Percentiles rank a stretch among this genome's conserved stretches.
Conservation (phyloP, 2,113 vertebrate genomes). For the Dicrurus megarhynchus region DNA sequence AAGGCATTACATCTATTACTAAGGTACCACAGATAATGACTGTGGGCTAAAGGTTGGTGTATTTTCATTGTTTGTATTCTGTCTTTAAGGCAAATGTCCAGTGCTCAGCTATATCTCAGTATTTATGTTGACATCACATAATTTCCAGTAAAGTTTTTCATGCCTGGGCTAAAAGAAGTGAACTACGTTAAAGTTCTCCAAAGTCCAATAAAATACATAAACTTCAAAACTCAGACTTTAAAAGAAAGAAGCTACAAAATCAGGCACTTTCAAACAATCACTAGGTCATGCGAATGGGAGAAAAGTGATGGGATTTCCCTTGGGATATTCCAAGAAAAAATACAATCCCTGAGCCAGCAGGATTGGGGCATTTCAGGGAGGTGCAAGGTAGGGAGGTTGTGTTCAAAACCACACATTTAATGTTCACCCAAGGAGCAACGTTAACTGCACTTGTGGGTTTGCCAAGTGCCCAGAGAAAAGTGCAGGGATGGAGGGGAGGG, state of each 20-base stretch:
- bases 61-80: not conserved
- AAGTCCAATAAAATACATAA: constrained; percentile 12
- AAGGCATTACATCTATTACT: not conserved
- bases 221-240: not conserved
- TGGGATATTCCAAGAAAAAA: constrained; percentile 9
- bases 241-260: constrained; percentile 16
- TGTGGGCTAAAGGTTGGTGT: not conserved
- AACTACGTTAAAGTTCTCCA: not conserved
- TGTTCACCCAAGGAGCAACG: constrained; percentile 14
- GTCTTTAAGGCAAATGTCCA: not conserved
- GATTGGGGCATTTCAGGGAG: not conserved
- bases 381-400: not conserved
- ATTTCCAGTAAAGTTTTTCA: not conserved
- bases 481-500: not conserved
- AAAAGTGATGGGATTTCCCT: not conserved
- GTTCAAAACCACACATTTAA: not conserved
- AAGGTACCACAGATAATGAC: not conserved
- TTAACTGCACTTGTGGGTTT: not conserved
- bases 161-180: constrained; percentile 28
- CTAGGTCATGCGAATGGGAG: not conserved
- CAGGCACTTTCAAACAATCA: constrained; percentile 12
- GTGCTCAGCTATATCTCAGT: not conserved
- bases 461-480: constrained; percentile 26
- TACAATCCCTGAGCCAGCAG: not conserved
- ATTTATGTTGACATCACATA: not conserved